These are phyloP conservation scores for Liasis olivaceus DNA, from an alignment of 2,797 vertebrate genomes.

Conservation along the genomic window DNA sequence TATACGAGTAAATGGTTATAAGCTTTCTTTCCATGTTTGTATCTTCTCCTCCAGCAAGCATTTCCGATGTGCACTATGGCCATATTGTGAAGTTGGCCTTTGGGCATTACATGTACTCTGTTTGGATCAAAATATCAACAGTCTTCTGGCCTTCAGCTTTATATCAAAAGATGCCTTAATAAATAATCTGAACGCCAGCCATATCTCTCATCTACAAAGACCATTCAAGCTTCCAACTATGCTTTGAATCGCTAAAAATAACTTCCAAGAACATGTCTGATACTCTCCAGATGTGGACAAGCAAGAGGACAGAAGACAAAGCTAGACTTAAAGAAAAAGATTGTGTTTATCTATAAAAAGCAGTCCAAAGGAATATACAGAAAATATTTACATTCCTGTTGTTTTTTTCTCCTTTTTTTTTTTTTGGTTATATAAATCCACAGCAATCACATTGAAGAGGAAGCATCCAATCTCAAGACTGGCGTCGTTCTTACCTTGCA, in stretches of 20 bases:
- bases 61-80: not conserved
- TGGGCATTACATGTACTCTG: not conserved
- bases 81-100: not conserved
- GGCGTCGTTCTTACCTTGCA: constrained; percentile 83
- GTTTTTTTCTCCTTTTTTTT: not conserved
- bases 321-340: constrained; percentile 10
- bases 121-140: constrained; percentile 8
- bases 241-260: constrained; percentile 26
- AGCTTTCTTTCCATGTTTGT: not conserved
- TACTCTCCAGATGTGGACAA: constrained; percentile 45
- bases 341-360: constrained; percentile 12
- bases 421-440: not conserved
- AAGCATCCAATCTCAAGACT: not conserved
- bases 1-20: not conserved
- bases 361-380: constrained; percentile 32
- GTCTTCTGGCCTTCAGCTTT: constrained; percentile 15
- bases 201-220: constrained; percentile 30
- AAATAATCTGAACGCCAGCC: constrained; percentile 11
- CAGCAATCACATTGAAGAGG: not conserved
- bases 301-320: not conserved
- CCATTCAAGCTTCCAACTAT: constrained; percentile 26
- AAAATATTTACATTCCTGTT: not conserved
- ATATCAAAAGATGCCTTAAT: constrained; percentile 33
- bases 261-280: constrained; percentile 16
- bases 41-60: not conserved